A percentile compares a stretch with the other conserved stretches of the same genome.
These are phyloP conservation scores for Caenorhabditis panamensis DNA, from an alignment of 2,888 invertebrate genomes.

Conservation along the genomic window DNA sequence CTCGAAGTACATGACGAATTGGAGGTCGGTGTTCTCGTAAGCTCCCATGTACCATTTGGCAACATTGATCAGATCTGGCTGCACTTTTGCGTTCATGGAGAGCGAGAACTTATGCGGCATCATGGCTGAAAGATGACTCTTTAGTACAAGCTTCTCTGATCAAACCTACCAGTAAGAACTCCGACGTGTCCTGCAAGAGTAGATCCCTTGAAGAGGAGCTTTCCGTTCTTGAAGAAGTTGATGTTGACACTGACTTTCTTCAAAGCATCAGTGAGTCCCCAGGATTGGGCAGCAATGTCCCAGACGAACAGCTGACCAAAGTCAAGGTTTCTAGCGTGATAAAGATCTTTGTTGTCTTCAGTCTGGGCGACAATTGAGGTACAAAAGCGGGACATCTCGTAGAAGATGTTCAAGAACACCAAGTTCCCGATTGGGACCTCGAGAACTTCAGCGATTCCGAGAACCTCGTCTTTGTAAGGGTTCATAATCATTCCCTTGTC, in stretches of 20 bases:
- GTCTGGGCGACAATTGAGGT: constrained; percentile 75
- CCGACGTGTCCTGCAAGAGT: constrained; percentile 77
- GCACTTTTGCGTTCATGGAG: constrained; percentile 74
- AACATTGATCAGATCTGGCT: constrained; percentile 68
- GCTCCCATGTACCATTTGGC: constrained; percentile 69
- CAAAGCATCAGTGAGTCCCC: constrained; percentile 72
- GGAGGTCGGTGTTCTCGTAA: constrained; percentile 59
- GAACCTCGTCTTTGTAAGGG: constrained; percentile 71
- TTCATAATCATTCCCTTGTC: constrained; percentile 71
- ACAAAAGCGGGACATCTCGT: constrained; percentile 76
- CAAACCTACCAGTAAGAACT: constrained; percentile 69
- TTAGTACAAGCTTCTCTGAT: no score
- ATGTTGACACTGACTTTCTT: constrained; percentile 73
- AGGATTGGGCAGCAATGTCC: constrained; percentile 70
- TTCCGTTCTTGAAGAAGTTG: constrained; percentile 70
- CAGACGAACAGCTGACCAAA: constrained; percentile 75
- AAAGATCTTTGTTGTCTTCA: constrained; percentile 63
- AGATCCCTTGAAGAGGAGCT: constrained; percentile 74
- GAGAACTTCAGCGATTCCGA: constrained; percentile 74
- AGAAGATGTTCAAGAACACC: constrained; percentile 75
- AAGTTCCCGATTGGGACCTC: constrained; percentile 71
- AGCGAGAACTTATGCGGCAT: constrained; percentile 70
- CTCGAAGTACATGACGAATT: constrained; percentile 75
- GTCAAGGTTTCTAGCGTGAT: constrained; percentile 73
- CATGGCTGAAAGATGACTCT: no score